A percentile compares a stretch with the other conserved stretches of the same genome.
phyloP scores from a whole-genome alignment of 2,888 invertebrate species.

The Phoronis australis region DNA sequence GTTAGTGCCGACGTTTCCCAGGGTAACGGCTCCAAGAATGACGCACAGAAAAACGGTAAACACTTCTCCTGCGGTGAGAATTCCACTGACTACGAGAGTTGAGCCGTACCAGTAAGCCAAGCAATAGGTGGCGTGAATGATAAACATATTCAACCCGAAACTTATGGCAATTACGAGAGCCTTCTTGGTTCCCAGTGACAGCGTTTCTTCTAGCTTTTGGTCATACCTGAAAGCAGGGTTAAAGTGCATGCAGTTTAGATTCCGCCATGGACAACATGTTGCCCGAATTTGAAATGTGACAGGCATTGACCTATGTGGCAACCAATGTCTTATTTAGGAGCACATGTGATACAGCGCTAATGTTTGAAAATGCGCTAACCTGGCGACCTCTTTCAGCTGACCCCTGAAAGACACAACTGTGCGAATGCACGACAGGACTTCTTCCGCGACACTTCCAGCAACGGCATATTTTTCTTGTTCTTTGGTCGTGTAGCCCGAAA shows the following conservation, averaged over 20 bases:
- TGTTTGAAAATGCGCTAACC: no score
- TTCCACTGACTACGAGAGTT: slow-evolving; percentile 30
- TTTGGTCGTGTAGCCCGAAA: slow-evolving; percentile 41
- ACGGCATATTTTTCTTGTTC: slow-evolving; percentile 61
- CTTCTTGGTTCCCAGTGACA: slow-evolving; percentile 25
- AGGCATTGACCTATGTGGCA: no score
- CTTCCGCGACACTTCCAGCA: slow-evolving; percentile 44
- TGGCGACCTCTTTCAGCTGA: slow-evolving; percentile 32
- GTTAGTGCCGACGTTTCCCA: slow-evolving; percentile 79
- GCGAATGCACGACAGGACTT: slow-evolving; percentile 43
- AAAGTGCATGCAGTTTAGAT: no score
- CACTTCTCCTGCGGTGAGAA: slow-evolving; percentile 28
- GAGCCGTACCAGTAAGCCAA: slow-evolving; percentile 37
- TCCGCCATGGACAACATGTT: no score
- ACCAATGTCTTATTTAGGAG: no score
- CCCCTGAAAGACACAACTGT: slow-evolving; percentile 48
- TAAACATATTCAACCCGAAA: slow-evolving; percentile 41
- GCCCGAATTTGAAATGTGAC: no score
- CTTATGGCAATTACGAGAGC: slow-evolving; percentile 41
- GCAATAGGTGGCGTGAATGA: slow-evolving; percentile 47
- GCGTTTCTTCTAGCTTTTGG: slow-evolving; percentile 19
- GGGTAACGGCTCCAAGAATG: slow-evolving; percentile 53
- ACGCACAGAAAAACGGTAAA: slow-evolving; percentile 53
- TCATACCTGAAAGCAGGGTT: slow-evolving; percentile 33
- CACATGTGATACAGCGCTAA: no score